Percentiles rank a stretch among this genome's conserved stretches.
Evolutionary conservation across 2,113 vertebrate genomes (phyloP).

Genomic region (Eulemur rufifrons): DNA sequence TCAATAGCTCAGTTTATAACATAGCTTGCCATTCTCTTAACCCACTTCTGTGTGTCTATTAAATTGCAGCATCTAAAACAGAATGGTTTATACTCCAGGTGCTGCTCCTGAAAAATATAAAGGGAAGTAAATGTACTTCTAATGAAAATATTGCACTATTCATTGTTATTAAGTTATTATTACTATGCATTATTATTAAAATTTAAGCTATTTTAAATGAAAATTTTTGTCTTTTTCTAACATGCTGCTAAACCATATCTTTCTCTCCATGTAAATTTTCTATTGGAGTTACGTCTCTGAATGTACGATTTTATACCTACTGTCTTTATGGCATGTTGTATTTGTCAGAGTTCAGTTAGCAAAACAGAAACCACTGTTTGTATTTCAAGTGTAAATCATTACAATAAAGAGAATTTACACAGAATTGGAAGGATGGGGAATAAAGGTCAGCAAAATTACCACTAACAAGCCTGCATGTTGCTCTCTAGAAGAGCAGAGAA

Average conservation of each 20-base stretch:
- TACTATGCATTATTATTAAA: not conserved
- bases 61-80: not conserved
- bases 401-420: slow-evolving; percentile 2
- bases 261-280: not conserved
- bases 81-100: not conserved
- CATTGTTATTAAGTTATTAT: not conserved
- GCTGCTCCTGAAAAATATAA: not conserved
- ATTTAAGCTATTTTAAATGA: not conserved
- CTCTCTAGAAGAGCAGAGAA: not conserved
- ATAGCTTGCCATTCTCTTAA: not conserved
- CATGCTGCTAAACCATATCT: not conserved
- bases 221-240: not conserved
- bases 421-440: not conserved
- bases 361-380: not conserved
- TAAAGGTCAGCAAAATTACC: slow-evolving; percentile 12
- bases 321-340: not conserved
- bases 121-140: not conserved
- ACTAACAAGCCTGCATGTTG: not conserved
- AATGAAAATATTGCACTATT: not conserved
- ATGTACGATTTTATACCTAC: not conserved
- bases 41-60: not conserved
- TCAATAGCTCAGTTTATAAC: not conserved
- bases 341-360: not conserved
- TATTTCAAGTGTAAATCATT: not conserved
- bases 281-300: not conserved